Percentiles rank a stretch among this genome's conserved stretches.
Evolutionary conservation across 2,797 vertebrate genomes (phyloP).

Genomic region (Australoheros facetus): DNA sequence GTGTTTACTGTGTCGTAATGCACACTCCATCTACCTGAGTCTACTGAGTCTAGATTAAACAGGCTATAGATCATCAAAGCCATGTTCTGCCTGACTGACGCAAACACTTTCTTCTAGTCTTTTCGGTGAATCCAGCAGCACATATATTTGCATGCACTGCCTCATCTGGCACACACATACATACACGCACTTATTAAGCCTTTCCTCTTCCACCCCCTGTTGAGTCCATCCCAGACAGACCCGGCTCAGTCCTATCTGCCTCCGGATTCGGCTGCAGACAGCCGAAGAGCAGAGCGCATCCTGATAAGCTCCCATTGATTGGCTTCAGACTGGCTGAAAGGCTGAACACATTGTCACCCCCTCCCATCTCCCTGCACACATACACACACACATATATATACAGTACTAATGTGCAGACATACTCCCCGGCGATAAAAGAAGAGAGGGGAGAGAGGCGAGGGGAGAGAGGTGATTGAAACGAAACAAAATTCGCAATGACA

Average conservation of each 20-base stretch:
- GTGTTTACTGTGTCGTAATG: background rate
- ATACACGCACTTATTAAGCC: constrained; percentile 50
- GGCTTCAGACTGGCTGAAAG: constrained; percentile 67
- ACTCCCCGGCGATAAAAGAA: background rate
- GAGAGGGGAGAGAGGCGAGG: constrained; percentile 3
- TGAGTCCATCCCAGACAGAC: constrained; percentile 57
- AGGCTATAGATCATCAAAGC: background rate
- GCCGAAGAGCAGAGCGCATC: constrained; percentile 54
- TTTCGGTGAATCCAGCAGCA: constrained; percentile 19
- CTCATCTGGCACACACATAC: constrained; percentile 7
- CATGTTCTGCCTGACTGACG: constrained; percentile 22
- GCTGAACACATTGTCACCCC: constrained; percentile 60
- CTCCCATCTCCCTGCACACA: constrained; percentile 4
- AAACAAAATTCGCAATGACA: constrained; percentile 58
- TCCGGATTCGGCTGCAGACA: constrained; percentile 55
- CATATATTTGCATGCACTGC: constrained; percentile 23
- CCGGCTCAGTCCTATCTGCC: constrained; percentile 57
- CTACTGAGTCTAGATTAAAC: background rate
- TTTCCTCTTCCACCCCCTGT: constrained; percentile 50
- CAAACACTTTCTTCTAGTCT: constrained; percentile 11
- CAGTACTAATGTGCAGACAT: constrained; percentile 15
- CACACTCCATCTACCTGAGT: background rate
- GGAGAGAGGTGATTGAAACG: constrained; percentile 47
- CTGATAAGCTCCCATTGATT: constrained; percentile 74
- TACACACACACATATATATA: constrained; percentile 13